A percentile compares a stretch with the other conserved stretches of the same genome.
phyloP scores from a whole-genome alignment of 2,888 invertebrate genomes.

The Agrilus cyanescens region DNA sequence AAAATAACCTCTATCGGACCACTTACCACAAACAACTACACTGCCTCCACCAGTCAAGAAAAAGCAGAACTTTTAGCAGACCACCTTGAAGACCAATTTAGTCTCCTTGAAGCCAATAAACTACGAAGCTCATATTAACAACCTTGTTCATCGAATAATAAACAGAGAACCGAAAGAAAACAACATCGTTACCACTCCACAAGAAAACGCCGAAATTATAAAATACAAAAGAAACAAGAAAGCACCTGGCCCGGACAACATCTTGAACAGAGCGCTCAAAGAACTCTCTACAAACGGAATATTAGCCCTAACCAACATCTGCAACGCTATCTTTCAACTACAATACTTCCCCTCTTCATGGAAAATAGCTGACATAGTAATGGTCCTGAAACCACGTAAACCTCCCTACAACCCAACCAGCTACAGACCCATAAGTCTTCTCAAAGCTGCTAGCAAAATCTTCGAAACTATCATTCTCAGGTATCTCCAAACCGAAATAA shows the following conservation, averaged over 20 bases:
- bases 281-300: slow-evolving; percentile 2
- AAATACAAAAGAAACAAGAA: no score
- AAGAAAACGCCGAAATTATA: neutral
- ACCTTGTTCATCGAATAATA: no score
- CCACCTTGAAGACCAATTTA: no score
- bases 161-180: no score
- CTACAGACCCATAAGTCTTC: slow-evolving; percentile 18
- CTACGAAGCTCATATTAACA: no score
- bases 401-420: slow-evolving; percentile 7
- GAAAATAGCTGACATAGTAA: slow-evolving; percentile 15
- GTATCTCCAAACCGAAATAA: slow-evolving; percentile 3
- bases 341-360: slow-evolving; percentile 13
- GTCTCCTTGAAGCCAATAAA: no score
- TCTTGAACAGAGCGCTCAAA: no score
- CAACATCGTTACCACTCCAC: neutral
- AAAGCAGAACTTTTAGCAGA: neutral
- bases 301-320: slow-evolving; percentile 4
- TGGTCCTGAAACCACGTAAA: slow-evolving; percentile 17
- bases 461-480: slow-evolving; percentile 12
- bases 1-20: neutral
- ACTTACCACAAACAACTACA: neutral
- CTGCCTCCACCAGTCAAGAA: neutral
- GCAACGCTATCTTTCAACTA: slow-evolving; percentile 2
- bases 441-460: slow-evolving; percentile 14
- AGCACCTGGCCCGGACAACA: no score